A percentile compares a stretch with the other conserved stretches of the same genome.
These are phyloP conservation scores for Martes martes DNA, from an alignment of 2,113 vertebrate genomes.

Conservation along the genomic window DNA sequence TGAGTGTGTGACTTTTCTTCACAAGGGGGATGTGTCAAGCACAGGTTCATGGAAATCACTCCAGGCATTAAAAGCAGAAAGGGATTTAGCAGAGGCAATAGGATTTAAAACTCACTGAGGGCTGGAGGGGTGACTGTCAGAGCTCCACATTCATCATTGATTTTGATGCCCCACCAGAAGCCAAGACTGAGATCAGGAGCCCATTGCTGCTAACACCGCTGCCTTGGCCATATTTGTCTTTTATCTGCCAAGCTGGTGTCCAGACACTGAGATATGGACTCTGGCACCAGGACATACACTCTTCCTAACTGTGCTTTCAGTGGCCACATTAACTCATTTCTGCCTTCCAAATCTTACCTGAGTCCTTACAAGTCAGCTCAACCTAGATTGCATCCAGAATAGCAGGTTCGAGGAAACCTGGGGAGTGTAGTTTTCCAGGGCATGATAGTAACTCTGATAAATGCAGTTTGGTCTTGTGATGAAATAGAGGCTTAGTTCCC, in stretches of 20 bases:
- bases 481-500: neutral
- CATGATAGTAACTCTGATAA: accelerated
- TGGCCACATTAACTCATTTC: neutral
- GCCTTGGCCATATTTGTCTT: neutral
- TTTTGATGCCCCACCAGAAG: accelerated
- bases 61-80: neutral
- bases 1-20: neutral
- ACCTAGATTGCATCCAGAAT: neutral
- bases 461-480: too few relatives aligned
- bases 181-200: neutral
- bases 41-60: neutral
- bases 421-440: neutral
- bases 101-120: neutral
- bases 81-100: neutral
- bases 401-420: neutral
- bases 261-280: neutral
- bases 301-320: neutral
- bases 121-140: too few relatives aligned
- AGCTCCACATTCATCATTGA: accelerated
- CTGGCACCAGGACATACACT: neutral
- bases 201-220: accelerated
- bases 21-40: neutral
- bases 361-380: accelerated
- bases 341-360: neutral
- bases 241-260: neutral